Percentiles rank a stretch among this genome's conserved stretches.
phyloP scores from a whole-genome alignment of 2,113 vertebrate species.

The Eublepharis macularius region DNA sequence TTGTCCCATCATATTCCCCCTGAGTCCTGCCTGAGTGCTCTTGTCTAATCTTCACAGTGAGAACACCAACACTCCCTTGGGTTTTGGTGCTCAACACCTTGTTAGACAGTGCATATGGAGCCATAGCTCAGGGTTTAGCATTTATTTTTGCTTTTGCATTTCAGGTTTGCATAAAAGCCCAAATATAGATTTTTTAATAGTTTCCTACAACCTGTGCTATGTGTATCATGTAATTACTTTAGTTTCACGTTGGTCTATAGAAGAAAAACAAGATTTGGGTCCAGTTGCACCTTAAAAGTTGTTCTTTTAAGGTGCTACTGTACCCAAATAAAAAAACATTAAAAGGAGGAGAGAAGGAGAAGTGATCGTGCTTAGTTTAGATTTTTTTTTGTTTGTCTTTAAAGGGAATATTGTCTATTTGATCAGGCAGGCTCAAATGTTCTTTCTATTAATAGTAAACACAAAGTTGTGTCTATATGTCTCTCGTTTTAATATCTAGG shows the following conservation, averaged over 20 bases:
- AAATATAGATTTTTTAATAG: slow-evolving; percentile 10
- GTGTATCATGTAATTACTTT: neutral
- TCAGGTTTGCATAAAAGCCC: slow-evolving; percentile 29
- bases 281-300: too few relatives aligned
- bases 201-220: slow-evolving; percentile 19
- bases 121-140: slow-evolving; percentile 31
- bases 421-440: slow-evolving; percentile 6
- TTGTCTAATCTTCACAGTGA: slow-evolving; percentile 82
- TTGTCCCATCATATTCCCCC: slow-evolving; percentile 70
- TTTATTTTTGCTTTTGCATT: slow-evolving; percentile 39
- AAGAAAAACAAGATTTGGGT: too few relatives aligned
- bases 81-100: slow-evolving; percentile 81
- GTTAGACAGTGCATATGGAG: slow-evolving; percentile 74
- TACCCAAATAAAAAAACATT: neutral
- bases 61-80: slow-evolving; percentile 78
- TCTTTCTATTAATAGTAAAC: slow-evolving; percentile 27
- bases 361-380: neutral
- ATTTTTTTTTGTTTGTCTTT: slow-evolving; percentile 30
- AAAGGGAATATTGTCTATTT: slow-evolving; percentile 29
- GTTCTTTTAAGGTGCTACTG: too few relatives aligned
- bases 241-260: too few relatives aligned
- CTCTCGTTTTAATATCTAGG: too few relatives aligned
- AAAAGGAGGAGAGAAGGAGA: neutral
- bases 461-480: neutral
- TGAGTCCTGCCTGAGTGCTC: slow-evolving; percentile 75